Evolutionary conservation across 2,113 vertebrate species (phyloP).

Genomic region (Octodon degus): DNA sequence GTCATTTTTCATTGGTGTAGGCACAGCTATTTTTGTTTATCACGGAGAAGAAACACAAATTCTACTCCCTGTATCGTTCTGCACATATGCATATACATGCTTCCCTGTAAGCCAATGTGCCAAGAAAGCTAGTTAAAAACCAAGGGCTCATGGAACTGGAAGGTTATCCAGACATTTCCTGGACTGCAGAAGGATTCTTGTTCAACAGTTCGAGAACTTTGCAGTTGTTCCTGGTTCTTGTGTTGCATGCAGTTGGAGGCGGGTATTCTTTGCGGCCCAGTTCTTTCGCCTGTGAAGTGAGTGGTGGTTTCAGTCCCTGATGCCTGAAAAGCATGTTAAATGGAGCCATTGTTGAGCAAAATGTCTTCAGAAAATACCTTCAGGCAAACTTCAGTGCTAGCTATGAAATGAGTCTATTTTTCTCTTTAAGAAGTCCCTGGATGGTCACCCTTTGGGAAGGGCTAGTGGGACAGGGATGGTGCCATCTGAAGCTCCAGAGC

Average conservation of each 20-base stretch:
- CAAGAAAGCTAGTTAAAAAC: neutral
- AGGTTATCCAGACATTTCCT: neutral
- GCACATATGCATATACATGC: neutral
- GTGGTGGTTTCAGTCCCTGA: neutral
- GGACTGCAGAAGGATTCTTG: neutral
- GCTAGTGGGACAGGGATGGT: neutral
- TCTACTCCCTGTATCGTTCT: neutral
- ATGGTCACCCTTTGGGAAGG: neutral
- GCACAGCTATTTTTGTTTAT: constrained; percentile 8
- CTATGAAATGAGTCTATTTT: neutral
- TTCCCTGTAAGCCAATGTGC: neutral
- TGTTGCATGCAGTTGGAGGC: neutral
- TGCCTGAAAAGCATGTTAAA: neutral
- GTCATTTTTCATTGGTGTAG: neutral
- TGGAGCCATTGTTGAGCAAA: neutral
- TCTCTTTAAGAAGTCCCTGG: neutral
- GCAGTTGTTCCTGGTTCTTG: neutral
- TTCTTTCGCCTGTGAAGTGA: neutral
- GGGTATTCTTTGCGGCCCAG: neutral
- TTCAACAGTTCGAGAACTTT: neutral
- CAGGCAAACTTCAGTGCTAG: neutral
- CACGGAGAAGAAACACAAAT: neutral
- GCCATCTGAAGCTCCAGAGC: neutral
- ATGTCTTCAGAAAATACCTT: neutral
- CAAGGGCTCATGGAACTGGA: neutral